Conservation (phyloP, 2,113 vertebrate species). For the Rhodinocichla rosea region DNA sequence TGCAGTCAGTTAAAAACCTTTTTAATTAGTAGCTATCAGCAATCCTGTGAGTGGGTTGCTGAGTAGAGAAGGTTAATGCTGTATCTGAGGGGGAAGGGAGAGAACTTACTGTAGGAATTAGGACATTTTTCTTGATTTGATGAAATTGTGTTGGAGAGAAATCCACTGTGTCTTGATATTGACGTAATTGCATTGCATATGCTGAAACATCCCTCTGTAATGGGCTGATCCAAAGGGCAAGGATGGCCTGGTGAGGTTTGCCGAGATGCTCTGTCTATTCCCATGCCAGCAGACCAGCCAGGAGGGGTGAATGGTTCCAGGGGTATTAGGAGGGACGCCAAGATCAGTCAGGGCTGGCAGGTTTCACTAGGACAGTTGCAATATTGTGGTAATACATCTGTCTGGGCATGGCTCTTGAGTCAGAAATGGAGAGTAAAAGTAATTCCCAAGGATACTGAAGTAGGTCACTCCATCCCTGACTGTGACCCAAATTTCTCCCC, state of each 20-base stretch:
- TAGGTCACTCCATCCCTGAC: conserved; percentile 19
- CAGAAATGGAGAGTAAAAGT: conserved; percentile 16
- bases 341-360: not conserved
- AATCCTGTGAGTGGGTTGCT: not conserved
- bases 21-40: conserved; percentile 26
- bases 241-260: not conserved
- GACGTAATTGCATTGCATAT: not conserved
- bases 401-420: not conserved
- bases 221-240: conserved; percentile 41
- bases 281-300: conserved; percentile 18
- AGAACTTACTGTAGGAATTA: not conserved
- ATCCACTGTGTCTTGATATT: conserved; percentile 2
- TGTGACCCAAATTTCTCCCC: conserved; percentile 22
- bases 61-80: conserved; percentile 12
- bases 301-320: conserved; percentile 43
- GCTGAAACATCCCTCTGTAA: not conserved
- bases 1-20: not conserved
- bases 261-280: not conserved
- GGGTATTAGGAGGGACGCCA: conserved; percentile 16
- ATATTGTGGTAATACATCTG: not conserved
- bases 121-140: conserved; percentile 32
- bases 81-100: not conserved
- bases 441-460: conserved; percentile 39
- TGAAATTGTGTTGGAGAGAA: conserved; percentile 1
- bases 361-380: conserved; percentile 11